Conservation (phyloP, 2,797 vertebrate species). For the Pangasius sanitwongsei region DNA sequence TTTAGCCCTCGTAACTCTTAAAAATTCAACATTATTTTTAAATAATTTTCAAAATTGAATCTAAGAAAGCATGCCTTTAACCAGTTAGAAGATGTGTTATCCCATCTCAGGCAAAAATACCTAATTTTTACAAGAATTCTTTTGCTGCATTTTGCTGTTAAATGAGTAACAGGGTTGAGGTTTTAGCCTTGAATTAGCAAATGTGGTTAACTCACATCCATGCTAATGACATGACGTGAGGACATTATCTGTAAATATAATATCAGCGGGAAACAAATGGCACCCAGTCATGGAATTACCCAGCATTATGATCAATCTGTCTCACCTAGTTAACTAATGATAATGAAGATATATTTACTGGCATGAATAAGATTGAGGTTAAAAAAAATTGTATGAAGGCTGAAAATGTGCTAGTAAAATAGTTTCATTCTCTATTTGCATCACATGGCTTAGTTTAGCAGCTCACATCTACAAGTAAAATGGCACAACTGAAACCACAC, state of each 20-base stretch:
- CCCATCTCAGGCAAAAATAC: background rate
- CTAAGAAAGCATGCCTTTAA: background rate
- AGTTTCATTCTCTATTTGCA: background rate
- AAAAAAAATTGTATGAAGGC: background rate
- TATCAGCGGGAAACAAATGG: background rate
- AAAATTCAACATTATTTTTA: background rate
- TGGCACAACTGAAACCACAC: background rate
- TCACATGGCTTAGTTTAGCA: background rate
- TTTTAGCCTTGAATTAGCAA: background rate
- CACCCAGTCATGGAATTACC: background rate
- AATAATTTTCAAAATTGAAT: background rate
- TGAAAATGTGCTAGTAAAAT: too few relatives aligned
- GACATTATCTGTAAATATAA: background rate
- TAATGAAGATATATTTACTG: background rate
- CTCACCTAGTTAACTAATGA: background rate
- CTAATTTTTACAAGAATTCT: background rate
- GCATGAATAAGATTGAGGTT: background rate
- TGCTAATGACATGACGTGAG: background rate
- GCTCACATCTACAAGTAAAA: background rate
- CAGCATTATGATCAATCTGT: background rate
- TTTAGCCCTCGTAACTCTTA: background rate
- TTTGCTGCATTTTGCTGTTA: background rate
- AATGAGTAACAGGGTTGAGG: background rate
- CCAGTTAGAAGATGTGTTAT: background rate
- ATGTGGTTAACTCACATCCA: background rate